Conservation (phyloP, 2,888 invertebrate genomes). For the Catocala nupta region DNA sequence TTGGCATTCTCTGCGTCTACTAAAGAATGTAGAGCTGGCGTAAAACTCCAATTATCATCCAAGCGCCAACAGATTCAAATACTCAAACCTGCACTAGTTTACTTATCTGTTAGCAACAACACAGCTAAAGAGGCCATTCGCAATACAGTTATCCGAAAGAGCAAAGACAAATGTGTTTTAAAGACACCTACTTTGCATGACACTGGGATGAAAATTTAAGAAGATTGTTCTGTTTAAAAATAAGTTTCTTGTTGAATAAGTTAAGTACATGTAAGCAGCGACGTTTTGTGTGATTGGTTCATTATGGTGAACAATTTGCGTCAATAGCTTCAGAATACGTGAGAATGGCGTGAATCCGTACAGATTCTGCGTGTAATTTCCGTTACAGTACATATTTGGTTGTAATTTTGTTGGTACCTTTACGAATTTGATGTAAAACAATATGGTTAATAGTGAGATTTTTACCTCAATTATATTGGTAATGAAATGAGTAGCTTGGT, state of each 20-base stretch:
- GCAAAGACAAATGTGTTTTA: constrained; percentile 28
- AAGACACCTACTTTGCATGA: constrained; percentile 45
- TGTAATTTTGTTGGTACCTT: background rate
- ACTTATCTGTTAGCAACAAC: constrained; percentile 41
- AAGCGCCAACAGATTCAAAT: constrained; percentile 35
- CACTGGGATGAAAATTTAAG: constrained; percentile 36
- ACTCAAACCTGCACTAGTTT: constrained; percentile 39
- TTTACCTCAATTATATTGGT: no score
- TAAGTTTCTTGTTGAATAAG: constrained; percentile 33
- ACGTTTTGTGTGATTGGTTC: constrained; percentile 37
- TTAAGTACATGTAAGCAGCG: constrained; percentile 10
- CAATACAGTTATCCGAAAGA: constrained; percentile 39
- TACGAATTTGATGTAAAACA: no score
- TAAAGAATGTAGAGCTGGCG: background rate
- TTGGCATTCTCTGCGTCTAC: no score
- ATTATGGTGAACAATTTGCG: constrained; percentile 46
- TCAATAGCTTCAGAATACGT: constrained; percentile 20
- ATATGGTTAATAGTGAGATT: no score
- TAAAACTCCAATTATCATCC: constrained; percentile 30
- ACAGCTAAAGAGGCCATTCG: constrained; percentile 31
- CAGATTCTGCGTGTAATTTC: constrained; percentile 23
- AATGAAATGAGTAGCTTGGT: no score
- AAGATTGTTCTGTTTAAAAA: constrained; percentile 39
- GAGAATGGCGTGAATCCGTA: constrained; percentile 3
- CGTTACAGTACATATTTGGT: background rate